Evolutionary conservation across 2,113 vertebrate genomes (phyloP).

Genomic region (Syngnathoides biaculeatus): DNA sequence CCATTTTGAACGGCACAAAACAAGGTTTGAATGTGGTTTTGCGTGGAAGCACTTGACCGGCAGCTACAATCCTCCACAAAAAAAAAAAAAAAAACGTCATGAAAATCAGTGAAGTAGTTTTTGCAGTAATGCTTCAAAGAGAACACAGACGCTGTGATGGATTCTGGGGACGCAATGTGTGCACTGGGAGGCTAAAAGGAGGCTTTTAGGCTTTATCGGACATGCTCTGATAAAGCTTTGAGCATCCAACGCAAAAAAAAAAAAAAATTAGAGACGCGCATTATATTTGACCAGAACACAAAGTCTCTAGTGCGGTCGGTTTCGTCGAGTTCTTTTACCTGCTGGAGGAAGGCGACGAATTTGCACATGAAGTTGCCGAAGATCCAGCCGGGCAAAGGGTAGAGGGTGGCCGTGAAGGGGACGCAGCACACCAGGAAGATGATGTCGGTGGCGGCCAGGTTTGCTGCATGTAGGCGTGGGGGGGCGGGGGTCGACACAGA

Average conservation of each 20-base stretch:
- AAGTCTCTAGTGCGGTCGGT: neutral
- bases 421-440: slow-evolving; percentile 83
- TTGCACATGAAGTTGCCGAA: slow-evolving; percentile 84
- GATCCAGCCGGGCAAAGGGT: slow-evolving; percentile 81
- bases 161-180: neutral
- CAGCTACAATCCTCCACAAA: neutral
- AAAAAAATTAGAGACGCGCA: neutral
- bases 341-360: slow-evolving; percentile 80
- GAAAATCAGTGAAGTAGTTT: neutral
- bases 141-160: neutral
- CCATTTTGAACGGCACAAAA: neutral
- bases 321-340: slow-evolving; percentile 59
- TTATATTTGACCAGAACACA: neutral
- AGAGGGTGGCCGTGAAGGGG: slow-evolving; percentile 80
- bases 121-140: neutral
- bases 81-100: neutral
- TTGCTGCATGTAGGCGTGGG: slow-evolving; percentile 62
- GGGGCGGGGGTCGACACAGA: slow-evolving; percentile 13
- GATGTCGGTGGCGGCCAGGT: slow-evolving; percentile 80
- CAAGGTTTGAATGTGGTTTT: neutral
- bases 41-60: neutral
- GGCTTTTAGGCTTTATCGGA: neutral
- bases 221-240: neutral
- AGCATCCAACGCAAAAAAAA: too few species aligned
- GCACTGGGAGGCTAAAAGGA: neutral